These are phyloP conservation scores for Typhlomys cinereus DNA, from an alignment of 2,113 vertebrate species.

Conservation along the genomic window DNA sequence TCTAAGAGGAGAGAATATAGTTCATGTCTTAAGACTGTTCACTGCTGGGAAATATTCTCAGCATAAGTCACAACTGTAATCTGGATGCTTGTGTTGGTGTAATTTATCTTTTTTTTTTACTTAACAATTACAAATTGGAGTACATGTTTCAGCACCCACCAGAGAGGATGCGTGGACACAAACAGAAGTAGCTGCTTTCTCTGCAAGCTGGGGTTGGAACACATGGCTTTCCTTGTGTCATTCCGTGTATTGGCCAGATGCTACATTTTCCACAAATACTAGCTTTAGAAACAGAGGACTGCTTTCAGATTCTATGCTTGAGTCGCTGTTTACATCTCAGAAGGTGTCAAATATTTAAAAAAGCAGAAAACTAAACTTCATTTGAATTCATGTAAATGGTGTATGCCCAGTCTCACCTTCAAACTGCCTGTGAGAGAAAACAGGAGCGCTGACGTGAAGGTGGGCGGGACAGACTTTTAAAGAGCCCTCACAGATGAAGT, in stretches of 20 bases:
- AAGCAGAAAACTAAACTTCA: background rate
- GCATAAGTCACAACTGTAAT: background rate
- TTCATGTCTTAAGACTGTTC: background rate
- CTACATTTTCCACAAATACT: background rate
- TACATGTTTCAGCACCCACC: background rate
- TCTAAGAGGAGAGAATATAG: background rate
- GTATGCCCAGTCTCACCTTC: background rate
- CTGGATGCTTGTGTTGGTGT: background rate
- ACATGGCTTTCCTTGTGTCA: background rate
- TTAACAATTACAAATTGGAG: no score
- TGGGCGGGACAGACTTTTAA: background rate
- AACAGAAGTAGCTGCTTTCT: background rate
- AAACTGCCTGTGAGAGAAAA: background rate
- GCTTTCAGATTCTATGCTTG: background rate
- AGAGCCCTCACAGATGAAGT: background rate
- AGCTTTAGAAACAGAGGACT: background rate
- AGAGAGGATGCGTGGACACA: fast-evolving
- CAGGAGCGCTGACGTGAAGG: background rate
- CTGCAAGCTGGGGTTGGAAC: background rate
- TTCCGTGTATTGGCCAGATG: background rate
- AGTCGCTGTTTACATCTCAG: background rate
- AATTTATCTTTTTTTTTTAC: background rate
- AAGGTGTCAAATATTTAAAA: background rate
- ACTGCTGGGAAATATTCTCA: background rate
- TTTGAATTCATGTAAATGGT: background rate